Evolutionary conservation across 2,113 vertebrate genomes (phyloP), one percentile per base, ranked within the genome.

Genomic region (Athene noctua): DNA sequence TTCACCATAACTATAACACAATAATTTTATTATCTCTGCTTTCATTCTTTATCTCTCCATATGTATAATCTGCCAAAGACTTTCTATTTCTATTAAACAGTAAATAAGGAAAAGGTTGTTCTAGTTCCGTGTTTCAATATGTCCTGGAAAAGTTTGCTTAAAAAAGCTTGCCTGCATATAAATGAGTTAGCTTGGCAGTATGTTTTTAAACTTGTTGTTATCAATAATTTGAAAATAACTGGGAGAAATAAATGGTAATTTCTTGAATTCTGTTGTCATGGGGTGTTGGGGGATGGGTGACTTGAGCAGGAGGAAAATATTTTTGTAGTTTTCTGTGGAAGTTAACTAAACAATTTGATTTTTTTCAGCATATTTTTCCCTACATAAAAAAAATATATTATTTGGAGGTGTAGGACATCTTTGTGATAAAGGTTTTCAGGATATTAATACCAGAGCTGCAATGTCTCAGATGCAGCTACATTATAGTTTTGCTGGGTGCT

Each of bases 41-140:
- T 91, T 70, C 29, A 66, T 88, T 92, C 40, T 73, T 82, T 77
- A 73, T 77, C 52, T 80, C 17, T 73, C 11, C 10, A n/a, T 42
- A 36, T 55, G 22, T 38, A 66, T 73, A 94, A 90, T 86, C 54
- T 92, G n/a, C 63, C 51, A 77, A 86, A 78, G 59, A 42, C 32
- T 67, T 86, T 78, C 67, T 85, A 17, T 92, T 66, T 90, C 68
- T 90, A 25, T 80, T 90, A 66, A 38, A 86, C 36, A 80, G 51
- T 58, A 93, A 96, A 88, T 68, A 94, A 88, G 44, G 79, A 79
- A 91, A 86, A 51, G 46, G 10, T 68, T 95, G 38, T 79, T 96
- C 62, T 54, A 80, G 36, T 68, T 96, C 36, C 27, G 38, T 88
- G 66, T 25, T 93, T 91, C 74, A 86, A 23, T 65, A 80, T 62